phyloP scores from a whole-genome alignment of 2,888 invertebrate genomes.

The Dinocampus coccinellae region DNA sequence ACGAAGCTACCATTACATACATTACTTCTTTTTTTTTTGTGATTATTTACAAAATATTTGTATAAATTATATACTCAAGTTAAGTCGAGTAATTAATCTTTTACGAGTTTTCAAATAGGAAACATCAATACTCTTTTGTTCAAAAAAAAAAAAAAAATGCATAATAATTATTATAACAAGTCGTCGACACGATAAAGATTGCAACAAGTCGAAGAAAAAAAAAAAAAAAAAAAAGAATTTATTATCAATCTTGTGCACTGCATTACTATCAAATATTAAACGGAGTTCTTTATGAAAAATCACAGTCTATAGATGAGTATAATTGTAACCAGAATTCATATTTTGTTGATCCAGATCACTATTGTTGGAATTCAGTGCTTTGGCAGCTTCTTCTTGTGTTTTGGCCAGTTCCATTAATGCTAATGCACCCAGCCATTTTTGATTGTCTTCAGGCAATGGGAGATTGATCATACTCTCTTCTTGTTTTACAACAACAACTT shows the following conservation, averaged over 20 bases:
- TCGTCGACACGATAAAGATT: conserved; percentile 10
- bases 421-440: conserved; percentile 74
- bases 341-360: conserved; percentile 47
- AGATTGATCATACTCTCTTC: conserved; percentile 52
- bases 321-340: conserved; percentile 51
- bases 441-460: conserved; percentile 65
- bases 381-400: conserved; percentile 59
- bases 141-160: too few species aligned
- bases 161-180: conserved; percentile 9
- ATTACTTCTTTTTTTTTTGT: background rate
- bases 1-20: background rate
- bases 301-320: conserved; percentile 65
- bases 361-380: conserved; percentile 49
- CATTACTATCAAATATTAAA: conserved; percentile 1
- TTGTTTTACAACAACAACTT: conserved; percentile 60
- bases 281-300: conserved; percentile 47
- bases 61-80: background rate
- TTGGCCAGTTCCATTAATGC: conserved; percentile 75
- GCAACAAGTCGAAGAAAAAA: conserved; percentile 15
- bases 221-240: background rate
- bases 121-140: conserved; percentile 4
- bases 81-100: background rate
- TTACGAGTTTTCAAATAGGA: conserved; percentile 1
- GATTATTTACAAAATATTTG: conserved; percentile 8
- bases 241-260: conserved; percentile 8